These are phyloP conservation scores for Aldabrachelys gigantea DNA, from an alignment of 2,113 vertebrate species.

Conservation along the genomic window DNA sequence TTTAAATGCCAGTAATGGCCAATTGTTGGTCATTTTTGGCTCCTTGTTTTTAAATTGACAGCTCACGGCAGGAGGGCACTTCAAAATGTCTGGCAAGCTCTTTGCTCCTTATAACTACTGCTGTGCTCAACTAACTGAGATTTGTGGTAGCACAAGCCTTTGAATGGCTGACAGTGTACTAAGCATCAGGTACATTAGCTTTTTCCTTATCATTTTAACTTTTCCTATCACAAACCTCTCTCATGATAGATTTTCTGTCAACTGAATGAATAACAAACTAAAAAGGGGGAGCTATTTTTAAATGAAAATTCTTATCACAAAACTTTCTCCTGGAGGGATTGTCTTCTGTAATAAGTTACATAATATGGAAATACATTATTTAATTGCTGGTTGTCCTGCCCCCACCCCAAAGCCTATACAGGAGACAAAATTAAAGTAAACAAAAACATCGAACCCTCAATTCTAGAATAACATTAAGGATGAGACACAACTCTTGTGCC, in stretches of 20 bases:
- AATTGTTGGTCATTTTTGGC: constrained; percentile 48
- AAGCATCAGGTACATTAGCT: constrained; percentile 35
- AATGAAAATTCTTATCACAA: not conserved
- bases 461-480: not conserved
- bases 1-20: constrained; percentile 41
- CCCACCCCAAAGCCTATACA: not conserved
- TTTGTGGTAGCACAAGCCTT: constrained; percentile 40
- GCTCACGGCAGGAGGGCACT: constrained; percentile 62
- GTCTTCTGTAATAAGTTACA: not conserved
- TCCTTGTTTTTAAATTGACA: constrained; percentile 63
- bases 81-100: constrained; percentile 59
- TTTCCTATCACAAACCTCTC: not conserved
- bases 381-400: not conserved
- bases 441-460: not conserved
- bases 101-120: constrained; percentile 65
- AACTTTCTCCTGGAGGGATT: not conserved
- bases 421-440: not conserved
- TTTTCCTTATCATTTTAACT: not conserved
- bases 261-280: not conserved
- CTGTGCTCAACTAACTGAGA: constrained; percentile 71
- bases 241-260: constrained; percentile 2
- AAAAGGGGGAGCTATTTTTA: not conserved
- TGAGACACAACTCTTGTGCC: fast-evolving
- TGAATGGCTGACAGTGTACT: constrained; percentile 53
- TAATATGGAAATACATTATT: not conserved